These are phyloP conservation scores for Enteromius thamalakanensis DNA, from an alignment of 2,797 vertebrate species.

Conservation along the genomic window DNA sequence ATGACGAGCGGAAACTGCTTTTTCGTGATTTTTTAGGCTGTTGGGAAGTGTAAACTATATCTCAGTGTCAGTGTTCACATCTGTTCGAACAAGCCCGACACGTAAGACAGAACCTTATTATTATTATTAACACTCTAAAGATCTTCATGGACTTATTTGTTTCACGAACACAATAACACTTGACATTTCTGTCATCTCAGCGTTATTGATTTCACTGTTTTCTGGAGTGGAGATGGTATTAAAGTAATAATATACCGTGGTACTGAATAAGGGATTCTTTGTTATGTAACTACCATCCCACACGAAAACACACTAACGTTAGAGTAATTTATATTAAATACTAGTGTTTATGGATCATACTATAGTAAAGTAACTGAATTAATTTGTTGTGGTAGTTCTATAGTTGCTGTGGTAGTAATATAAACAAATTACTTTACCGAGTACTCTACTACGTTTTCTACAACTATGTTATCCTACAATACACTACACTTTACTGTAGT, in stretches of 20 bases:
- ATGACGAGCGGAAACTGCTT: neutral
- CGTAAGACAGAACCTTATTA: neutral
- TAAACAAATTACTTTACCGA: no score
- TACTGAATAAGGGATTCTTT: neutral
- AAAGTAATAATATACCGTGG: neutral
- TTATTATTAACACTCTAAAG: neutral
- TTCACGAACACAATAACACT: fast-evolving
- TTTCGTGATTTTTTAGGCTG: neutral
- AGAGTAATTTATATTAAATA: no score
- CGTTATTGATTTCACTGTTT: neutral
- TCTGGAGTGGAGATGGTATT: neutral
- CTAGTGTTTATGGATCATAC: no score
- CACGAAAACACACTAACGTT: no score
- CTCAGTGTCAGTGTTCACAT: neutral
- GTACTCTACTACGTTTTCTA: no score
- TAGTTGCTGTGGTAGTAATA: no score
- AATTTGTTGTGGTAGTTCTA: no score
- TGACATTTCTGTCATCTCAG: neutral
- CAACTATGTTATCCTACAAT: no score
- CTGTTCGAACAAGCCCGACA: neutral
- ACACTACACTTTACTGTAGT: no score
- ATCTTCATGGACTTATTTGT: neutral
- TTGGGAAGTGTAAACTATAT: neutral
- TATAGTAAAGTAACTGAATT: no score
- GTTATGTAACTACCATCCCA: neutral